Evolutionary conservation across 2,888 invertebrate genomes (phyloP).

Genomic region (Protodeltote pygarga): DNA sequence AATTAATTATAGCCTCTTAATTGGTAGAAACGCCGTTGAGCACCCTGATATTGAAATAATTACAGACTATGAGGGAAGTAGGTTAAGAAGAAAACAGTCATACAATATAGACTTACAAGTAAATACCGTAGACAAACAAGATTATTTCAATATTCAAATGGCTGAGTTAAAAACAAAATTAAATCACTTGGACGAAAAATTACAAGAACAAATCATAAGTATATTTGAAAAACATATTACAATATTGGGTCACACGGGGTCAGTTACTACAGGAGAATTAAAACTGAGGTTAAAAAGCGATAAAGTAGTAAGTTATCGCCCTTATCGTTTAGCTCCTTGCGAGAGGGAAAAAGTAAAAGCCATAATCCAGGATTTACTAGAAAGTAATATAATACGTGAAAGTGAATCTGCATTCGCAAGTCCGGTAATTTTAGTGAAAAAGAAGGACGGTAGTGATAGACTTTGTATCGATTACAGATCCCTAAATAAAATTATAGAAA

Average conservation of each 20-base stretch:
- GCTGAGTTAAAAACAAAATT: no score
- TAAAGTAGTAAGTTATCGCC: conserved; percentile 24
- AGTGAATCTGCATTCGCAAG: conserved; percentile 38
- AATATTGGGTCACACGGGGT: not conserved
- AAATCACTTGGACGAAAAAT: not conserved
- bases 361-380: conserved; percentile 30
- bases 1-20: not conserved
- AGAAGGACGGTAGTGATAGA: conserved; percentile 33
- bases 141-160: no score
- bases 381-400: conserved; percentile 30
- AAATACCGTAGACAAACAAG: no score
- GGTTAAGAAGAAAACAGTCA: not conserved
- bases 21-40: conserved; percentile 1
- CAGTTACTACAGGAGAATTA: conserved; percentile 25
- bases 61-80: not conserved
- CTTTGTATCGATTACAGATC: conserved; percentile 39
- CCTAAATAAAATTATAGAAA: conserved; percentile 11
- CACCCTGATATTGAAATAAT: conserved; percentile 2
- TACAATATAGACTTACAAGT: no score
- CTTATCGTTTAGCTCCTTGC: conserved; percentile 35
- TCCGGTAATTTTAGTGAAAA: conserved; percentile 41
- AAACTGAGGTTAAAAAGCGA: conserved; percentile 12
- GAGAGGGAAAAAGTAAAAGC: conserved; percentile 33
- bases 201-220: not conserved
- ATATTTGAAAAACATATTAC: not conserved